A percentile compares a stretch with the other conserved stretches of the same genome.
These are phyloP conservation scores for Frankliniella intonsa DNA, from an alignment of 2,888 invertebrate genomes.

Conservation along the genomic window DNA sequence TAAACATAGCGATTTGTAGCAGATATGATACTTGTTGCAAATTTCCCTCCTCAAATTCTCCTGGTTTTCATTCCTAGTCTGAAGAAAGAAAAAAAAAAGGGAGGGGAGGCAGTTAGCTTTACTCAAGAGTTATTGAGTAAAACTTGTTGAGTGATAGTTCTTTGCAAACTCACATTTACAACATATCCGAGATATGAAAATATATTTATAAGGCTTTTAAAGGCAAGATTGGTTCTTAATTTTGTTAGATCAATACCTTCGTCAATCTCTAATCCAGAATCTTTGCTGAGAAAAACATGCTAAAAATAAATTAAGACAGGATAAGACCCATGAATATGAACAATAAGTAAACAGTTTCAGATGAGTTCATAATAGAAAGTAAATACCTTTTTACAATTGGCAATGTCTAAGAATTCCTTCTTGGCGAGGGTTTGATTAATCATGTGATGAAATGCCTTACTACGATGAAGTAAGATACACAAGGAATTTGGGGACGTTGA, in stretches of 20 bases:
- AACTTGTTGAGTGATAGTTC: background rate
- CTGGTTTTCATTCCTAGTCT: background rate
- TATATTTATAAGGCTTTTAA: background rate
- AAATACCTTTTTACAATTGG: background rate
- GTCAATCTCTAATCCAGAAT: background rate
- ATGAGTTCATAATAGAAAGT: background rate
- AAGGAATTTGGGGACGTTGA: background rate
- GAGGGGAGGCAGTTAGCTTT: background rate
- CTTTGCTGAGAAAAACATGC: background rate
- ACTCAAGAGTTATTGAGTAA: background rate
- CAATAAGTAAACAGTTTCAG: background rate
- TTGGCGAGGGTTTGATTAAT: background rate
- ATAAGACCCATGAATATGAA: no score
- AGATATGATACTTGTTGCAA: background rate
- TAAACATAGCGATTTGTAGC: background rate
- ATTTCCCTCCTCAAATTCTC: background rate
- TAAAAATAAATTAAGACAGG: background rate
- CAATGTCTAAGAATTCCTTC: background rate
- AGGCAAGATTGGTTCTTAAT: background rate
- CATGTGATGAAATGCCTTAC: background rate
- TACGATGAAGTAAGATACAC: background rate
- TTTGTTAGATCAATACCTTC: background rate
- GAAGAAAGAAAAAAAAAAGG: no score
- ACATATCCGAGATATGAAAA: background rate
- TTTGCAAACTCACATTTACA: background rate